Conservation (phyloP, 2,113 vertebrate species). For the Datnioides undecimradiatus region DNA sequence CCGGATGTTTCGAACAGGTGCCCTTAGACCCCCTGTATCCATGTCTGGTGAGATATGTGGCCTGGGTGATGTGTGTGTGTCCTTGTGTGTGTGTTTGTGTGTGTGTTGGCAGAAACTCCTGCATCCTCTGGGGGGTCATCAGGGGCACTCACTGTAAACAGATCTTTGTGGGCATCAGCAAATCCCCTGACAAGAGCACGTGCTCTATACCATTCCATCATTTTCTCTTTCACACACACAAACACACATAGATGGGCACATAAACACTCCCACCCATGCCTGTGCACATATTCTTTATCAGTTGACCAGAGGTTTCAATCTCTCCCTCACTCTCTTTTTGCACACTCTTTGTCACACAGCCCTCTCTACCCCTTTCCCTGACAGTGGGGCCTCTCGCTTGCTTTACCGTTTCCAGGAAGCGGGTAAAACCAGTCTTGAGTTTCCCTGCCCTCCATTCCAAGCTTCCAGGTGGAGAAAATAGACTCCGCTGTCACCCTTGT, state of each 20-base stretch:
- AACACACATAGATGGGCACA: constrained; percentile 13
- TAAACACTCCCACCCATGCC: constrained; percentile 50
- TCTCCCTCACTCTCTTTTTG: constrained; percentile 16
- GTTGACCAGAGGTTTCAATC: constrained; percentile 42
- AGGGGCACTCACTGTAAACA: constrained; percentile 76
- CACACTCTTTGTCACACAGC: constrained; percentile 24
- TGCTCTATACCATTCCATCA: constrained; percentile 64
- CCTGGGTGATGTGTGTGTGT: constrained; percentile 36
- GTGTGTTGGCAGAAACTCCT: constrained; percentile 64
- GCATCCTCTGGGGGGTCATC: constrained; percentile 73
- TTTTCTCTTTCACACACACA: constrained; percentile 41
- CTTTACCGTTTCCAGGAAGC: constrained; percentile 81
- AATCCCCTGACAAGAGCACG: constrained; percentile 47
- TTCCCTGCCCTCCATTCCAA: constrained; percentile 72
- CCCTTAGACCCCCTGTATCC: constrained; percentile 63
- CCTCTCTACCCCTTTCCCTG: constrained; percentile 52
- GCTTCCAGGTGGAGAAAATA: constrained; percentile 84
- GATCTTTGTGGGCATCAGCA: constrained; percentile 79
- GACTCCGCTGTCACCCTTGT: constrained; percentile 76
- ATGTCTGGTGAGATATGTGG: constrained; percentile 69
- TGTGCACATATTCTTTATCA: constrained; percentile 60
- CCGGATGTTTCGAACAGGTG: constrained; percentile 73
- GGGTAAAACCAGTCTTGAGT: constrained; percentile 81
- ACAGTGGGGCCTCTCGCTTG: constrained; percentile 65
- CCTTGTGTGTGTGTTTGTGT: constrained; percentile 42